phyloP scores from a whole-genome alignment of 2,888 invertebrate species.

The Drosophila lacicola region DNA sequence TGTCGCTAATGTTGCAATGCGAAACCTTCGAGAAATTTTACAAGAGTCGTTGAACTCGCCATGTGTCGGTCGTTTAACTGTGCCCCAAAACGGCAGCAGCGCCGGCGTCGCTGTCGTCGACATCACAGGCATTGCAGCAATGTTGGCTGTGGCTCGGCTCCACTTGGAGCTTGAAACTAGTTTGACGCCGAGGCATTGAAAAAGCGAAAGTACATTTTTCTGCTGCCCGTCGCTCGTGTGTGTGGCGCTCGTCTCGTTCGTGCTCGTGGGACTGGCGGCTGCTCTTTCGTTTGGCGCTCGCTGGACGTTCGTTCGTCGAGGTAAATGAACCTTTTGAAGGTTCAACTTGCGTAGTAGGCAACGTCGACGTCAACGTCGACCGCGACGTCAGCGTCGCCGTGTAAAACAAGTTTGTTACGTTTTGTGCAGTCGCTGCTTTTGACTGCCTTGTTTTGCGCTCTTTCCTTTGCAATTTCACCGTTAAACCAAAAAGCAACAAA shows the following conservation, averaged over 20 bases:
- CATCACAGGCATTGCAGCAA: constrained; percentile 64
- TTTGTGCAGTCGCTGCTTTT: constrained; percentile 40
- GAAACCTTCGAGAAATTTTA: constrained; percentile 85
- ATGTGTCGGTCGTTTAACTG: constrained; percentile 64
- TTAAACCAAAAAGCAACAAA: constrained; percentile 57
- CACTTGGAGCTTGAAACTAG: constrained; percentile 70
- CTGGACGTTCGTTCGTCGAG: constrained; percentile 55
- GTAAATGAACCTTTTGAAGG: constrained; percentile 85
- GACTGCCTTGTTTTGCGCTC: constrained; percentile 54
- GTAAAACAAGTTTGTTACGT: constrained; percentile 82
- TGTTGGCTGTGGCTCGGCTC: constrained; percentile 64
- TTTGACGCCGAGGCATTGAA: constrained; percentile 84
- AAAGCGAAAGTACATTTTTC: constrained; percentile 85
- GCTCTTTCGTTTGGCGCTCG: constrained; percentile 28
- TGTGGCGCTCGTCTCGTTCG: constrained; percentile 27
- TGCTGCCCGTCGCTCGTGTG: constrained; percentile 34
- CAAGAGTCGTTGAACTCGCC: constrained; percentile 83
- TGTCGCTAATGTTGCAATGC: constrained; percentile 76
- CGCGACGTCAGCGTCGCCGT: constrained; percentile 25
- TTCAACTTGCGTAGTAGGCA: constrained; percentile 83
- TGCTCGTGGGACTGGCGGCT: constrained; percentile 17
- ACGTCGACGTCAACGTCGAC: constrained; percentile 44
- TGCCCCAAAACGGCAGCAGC: constrained; percentile 58
- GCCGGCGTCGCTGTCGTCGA: constrained; percentile 23
- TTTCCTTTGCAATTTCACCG: constrained; percentile 80